phyloP scores from a whole-genome alignment of 2,888 invertebrate species.

The Cephus spinipes region DNA sequence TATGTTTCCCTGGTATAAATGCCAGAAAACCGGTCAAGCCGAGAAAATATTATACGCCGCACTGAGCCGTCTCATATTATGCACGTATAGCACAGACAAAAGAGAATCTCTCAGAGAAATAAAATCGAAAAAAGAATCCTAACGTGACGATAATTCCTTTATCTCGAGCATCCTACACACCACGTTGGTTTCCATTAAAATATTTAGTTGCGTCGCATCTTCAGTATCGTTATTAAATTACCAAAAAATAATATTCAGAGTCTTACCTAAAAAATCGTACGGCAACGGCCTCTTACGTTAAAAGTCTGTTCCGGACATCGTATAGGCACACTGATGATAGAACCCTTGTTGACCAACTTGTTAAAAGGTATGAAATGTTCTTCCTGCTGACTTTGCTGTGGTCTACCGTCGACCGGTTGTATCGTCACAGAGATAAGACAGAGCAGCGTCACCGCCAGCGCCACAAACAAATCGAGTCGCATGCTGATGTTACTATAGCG shows the following conservation, averaged over 20 bases:
- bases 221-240: neutral
- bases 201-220: neutral
- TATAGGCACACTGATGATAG: slow-evolving; percentile 1
- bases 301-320: neutral
- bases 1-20: neutral
- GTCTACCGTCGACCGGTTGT: neutral
- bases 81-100: neutral
- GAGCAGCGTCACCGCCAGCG: slow-evolving; percentile 27
- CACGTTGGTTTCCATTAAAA: neutral
- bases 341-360: neutral
- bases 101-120: neutral
- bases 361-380: slow-evolving; percentile 6
- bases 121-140: neutral
- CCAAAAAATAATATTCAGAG: neutral
- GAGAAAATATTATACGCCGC: neutral
- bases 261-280: slow-evolving; percentile 7
- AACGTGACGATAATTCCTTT: neutral
- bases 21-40: neutral
- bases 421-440: neutral
- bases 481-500: slow-evolving; percentile 29
- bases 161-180: neutral
- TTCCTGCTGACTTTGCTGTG: neutral
- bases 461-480: slow-evolving; percentile 34
- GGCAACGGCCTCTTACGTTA: neutral
- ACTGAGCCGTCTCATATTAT: neutral